Evolutionary conservation across 2,113 vertebrate species (phyloP), one percentile per base, ranked within the genome.

Genomic region (Rana temporaria): DNA sequence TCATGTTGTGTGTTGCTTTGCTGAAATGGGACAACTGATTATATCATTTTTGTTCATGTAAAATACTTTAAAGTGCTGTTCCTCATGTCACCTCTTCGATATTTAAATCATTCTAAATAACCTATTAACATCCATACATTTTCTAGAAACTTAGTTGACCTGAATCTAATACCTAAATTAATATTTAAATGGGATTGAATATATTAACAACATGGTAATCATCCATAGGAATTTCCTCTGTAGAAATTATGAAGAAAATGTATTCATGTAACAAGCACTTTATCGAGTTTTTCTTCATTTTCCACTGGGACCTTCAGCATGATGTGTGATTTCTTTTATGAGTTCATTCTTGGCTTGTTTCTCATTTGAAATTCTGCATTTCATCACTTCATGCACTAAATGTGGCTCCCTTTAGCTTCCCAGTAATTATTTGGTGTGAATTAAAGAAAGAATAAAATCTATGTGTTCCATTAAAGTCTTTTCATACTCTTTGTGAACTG

Each of bases 361-460:
- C 68, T 71, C 22, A 30, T 55, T 55, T 71, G 22, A 56, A 55
- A 71, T 71, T 71, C 69, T 30, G 22, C 22, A 71, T 56, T 71
- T 71, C 22, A 71, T 71, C 22, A 53, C 68, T 53, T 22, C 42
- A 19, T 71, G 26, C 26, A 56, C 15, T 26, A 55, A 71, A 71
- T 52, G 18, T 71, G 12, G n/a, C 30, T 48, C 4, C 20, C 52
- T 30, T 22, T 18, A 19, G 48, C 11, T 71, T 26, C 48, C 4
- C 24, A 52, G 69, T 71, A 71, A 71, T 71, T 56, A 71, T 56
- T 55, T 71, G 69, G 69, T 71, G 69, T 71, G 69, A 71, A 70
- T 70, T 70, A 70, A 71, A 55, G 34, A 48, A 48, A 55, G 52
- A 22, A 71, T 30, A n/a, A 53, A 71, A 56, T 57, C 24, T 56